Conservation (phyloP, 2,888 invertebrate genomes). For the Adelognathus sp. region DNA sequence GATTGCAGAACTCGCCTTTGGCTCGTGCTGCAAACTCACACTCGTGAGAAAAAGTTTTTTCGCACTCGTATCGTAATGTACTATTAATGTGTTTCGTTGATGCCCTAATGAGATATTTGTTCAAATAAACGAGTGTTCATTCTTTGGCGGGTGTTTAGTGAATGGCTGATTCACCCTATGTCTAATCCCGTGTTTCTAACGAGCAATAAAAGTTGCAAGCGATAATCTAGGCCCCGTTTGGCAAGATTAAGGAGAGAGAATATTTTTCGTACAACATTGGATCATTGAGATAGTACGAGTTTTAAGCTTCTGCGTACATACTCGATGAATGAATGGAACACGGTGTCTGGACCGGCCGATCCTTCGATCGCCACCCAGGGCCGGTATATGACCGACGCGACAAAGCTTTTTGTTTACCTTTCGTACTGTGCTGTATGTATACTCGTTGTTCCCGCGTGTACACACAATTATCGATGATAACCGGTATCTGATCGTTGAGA, state of each 20-base stretch:
- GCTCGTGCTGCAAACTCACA: too few relatives aligned
- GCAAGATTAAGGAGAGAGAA: not conserved
- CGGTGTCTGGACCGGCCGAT: slow-evolving; percentile 1
- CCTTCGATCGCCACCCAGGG: not conserved
- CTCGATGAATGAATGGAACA: not conserved
- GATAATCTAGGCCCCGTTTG: not conserved
- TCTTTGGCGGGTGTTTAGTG: too few relatives aligned
- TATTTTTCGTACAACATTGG: not conserved
- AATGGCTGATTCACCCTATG: too few relatives aligned
- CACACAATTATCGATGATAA: slow-evolving; percentile 12
- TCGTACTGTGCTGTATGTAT: too few relatives aligned
- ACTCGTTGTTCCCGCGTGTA: not conserved
- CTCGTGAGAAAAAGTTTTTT: too few relatives aligned
- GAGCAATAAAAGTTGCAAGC: not conserved
- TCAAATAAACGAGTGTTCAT: too few relatives aligned
- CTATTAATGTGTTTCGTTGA: too few relatives aligned
- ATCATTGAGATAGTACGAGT: slow-evolving; percentile 4
- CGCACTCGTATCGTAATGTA: too few relatives aligned
- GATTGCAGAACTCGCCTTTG: too few relatives aligned
- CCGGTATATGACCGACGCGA: not conserved
- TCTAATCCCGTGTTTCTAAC: too few relatives aligned
- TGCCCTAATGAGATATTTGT: too few relatives aligned
- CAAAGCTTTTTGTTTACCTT: not conserved
- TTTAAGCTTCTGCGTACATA: slow-evolving; percentile 8
- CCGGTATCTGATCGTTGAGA: not conserved